Evolutionary conservation across 2,113 vertebrate species (phyloP).

Genomic region (Macaca mulatta): DNA sequence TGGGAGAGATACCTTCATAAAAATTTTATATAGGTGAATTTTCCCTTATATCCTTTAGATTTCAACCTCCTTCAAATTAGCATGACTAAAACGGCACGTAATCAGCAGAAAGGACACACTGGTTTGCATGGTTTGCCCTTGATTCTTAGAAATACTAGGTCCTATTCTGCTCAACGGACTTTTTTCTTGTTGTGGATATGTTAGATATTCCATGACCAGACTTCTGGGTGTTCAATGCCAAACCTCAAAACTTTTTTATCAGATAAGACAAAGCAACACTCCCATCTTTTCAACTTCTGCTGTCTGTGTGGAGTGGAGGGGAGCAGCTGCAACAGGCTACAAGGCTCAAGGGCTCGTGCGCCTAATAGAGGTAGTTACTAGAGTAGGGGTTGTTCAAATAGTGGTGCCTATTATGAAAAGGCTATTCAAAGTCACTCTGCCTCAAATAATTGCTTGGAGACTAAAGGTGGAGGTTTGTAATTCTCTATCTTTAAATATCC

Average conservation of each 20-base stretch:
- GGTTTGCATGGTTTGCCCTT: neutral
- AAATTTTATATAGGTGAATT: neutral
- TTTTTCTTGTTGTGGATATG: neutral
- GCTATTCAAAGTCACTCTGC: neutral
- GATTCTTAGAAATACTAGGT: neutral
- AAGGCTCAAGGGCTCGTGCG: fast-evolving
- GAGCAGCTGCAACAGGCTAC: neutral
- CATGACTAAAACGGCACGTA: fast-evolving
- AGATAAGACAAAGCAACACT: neutral
- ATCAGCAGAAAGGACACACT: neutral
- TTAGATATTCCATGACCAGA: neutral
- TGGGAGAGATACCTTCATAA: neutral
- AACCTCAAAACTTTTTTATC: too few relatives aligned
- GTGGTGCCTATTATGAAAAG: neutral
- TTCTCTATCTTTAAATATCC: neutral
- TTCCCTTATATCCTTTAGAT: neutral
- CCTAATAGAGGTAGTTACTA: too few relatives aligned
- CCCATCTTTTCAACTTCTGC: neutral
- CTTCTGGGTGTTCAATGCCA: neutral
- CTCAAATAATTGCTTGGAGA: neutral
- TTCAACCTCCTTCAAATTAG: neutral
- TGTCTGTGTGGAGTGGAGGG: neutral
- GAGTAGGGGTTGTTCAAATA: neutral
- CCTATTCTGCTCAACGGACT: neutral
- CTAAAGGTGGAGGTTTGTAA: neutral